Evolutionary conservation across 2,797 vertebrate genomes (phyloP).

Genomic region (Peromyscus attwateri): DNA sequence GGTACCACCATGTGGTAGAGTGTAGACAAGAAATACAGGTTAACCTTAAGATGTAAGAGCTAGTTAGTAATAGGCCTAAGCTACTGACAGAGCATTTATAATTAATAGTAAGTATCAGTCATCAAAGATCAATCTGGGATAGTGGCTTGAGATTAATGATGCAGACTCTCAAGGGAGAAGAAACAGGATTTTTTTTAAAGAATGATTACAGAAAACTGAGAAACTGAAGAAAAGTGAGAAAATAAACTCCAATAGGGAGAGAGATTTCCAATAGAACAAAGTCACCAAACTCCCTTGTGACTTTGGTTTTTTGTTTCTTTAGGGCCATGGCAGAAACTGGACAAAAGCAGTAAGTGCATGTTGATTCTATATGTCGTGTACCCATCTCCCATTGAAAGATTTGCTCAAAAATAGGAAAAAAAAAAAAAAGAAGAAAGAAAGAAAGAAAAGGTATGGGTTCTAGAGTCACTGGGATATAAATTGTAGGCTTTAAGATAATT

Average conservation of each 20-base stretch:
- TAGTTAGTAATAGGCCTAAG: background rate
- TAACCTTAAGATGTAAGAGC: background rate
- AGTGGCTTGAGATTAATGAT: background rate
- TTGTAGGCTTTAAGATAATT: background rate
- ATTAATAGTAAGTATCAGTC: background rate
- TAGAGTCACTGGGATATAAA: background rate
- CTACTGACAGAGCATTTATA: background rate
- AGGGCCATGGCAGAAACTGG: background rate
- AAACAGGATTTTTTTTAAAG: background rate
- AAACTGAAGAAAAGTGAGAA: background rate
- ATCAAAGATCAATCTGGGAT: background rate
- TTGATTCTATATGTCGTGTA: background rate
- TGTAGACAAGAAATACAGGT: background rate
- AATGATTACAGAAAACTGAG: background rate
- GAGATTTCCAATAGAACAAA: background rate
- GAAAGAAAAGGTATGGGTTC: background rate
- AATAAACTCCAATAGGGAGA: no score
- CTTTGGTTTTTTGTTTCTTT: background rate
- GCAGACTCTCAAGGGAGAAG: background rate
- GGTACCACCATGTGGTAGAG: background rate
- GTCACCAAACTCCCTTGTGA: background rate
- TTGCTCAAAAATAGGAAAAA: background rate
- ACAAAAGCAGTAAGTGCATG: background rate
- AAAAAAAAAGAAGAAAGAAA: background rate
- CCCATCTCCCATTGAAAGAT: background rate